Percentiles rank a stretch among this genome's conserved stretches.
These are phyloP conservation scores for Stomorhina lunata DNA, from an alignment of 2,888 invertebrate species.

Conservation along the genomic window DNA sequence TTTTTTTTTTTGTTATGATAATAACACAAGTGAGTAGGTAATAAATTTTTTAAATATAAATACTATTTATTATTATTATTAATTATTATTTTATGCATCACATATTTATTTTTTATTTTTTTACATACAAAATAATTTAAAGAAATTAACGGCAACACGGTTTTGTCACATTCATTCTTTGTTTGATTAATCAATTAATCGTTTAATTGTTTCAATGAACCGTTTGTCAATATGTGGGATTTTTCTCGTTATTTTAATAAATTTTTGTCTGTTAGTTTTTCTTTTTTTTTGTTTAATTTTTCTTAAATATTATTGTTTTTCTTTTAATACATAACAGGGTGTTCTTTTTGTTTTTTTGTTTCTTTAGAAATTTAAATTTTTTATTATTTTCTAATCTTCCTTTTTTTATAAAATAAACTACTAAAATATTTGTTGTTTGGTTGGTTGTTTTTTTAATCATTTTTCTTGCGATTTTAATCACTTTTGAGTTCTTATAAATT, in stretches of 20 bases:
- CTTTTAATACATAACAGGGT: conserved; percentile 62
- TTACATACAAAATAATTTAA: conserved; percentile 27
- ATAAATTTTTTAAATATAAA: conserved; percentile 23
- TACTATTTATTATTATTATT: no score
- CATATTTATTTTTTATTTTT: conserved; percentile 35
- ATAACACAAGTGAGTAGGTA: conserved; percentile 42
- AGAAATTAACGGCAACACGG: background rate
- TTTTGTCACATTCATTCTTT: no score
- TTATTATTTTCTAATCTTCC: conserved; percentile 30
- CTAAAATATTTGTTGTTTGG: conserved; percentile 60
- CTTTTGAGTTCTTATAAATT: conserved; percentile 49
- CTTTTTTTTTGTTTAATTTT: conserved; percentile 16
- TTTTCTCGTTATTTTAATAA: conserved; percentile 23
- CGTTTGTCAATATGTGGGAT: conserved; percentile 39
- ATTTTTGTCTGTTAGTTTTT: conserved; percentile 18
- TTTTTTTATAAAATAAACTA: conserved; percentile 62
- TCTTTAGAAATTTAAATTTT: conserved; percentile 1
- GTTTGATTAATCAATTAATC: conserved; percentile 10
- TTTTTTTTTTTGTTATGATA: background rate
- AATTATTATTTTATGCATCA: conserved; percentile 50
- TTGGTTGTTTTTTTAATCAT: conserved; percentile 21
- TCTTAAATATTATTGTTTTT: conserved; percentile 60
- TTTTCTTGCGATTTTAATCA: conserved; percentile 53
- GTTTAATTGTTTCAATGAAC: conserved; percentile 9
- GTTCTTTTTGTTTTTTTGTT: conserved; percentile 26